Evolutionary conservation across 2,797 vertebrate species (phyloP).

Genomic region (Amniataba percoides): DNA sequence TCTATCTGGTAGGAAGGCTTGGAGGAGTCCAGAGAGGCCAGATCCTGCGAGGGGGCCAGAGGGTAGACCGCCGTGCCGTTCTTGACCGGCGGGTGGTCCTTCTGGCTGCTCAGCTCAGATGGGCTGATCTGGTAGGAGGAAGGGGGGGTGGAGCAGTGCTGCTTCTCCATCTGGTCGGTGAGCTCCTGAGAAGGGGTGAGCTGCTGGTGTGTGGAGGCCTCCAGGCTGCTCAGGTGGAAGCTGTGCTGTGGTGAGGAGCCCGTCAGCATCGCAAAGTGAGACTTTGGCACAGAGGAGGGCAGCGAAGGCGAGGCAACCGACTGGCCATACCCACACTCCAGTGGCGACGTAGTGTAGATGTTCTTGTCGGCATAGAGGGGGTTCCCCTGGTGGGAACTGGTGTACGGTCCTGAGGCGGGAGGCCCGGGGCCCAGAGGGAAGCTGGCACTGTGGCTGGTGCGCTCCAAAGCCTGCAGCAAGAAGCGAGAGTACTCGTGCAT

Average conservation of each 20-base stretch:
- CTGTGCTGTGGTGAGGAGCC: constrained; percentile 89
- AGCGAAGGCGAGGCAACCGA: constrained; percentile 86
- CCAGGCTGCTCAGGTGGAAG: constrained; percentile 94
- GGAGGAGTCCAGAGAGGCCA: constrained; percentile 91
- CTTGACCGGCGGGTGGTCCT: constrained; percentile 87
- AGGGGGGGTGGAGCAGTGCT: constrained; percentile 84
- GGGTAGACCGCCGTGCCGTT: constrained; percentile 84
- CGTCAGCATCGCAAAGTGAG: constrained; percentile 95
- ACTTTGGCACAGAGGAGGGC: constrained; percentile 95
- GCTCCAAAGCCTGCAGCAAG: constrained; percentile 98
- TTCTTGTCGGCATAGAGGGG: constrained; percentile 94
- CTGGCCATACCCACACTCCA: constrained; percentile 95
- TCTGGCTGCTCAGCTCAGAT: constrained; percentile 90
- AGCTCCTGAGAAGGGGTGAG: constrained; percentile 99
- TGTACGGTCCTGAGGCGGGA: constrained; percentile 69
- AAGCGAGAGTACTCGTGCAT: constrained; percentile 99
- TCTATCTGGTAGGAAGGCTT: constrained; percentile 98
- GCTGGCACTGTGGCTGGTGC: constrained; percentile 93
- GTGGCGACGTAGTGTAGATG: constrained; percentile 93
- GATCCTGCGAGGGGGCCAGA: constrained; percentile 90
- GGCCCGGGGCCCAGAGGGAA: constrained; percentile 90
- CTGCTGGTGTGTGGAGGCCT: constrained; percentile 94
- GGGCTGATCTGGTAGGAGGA: constrained; percentile 92
- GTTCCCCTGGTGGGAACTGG: constrained; percentile 70
- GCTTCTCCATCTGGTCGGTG: constrained; percentile 96